Conservation (phyloP, 2,888 invertebrate species). For the Clepsis dumicolana region DNA sequence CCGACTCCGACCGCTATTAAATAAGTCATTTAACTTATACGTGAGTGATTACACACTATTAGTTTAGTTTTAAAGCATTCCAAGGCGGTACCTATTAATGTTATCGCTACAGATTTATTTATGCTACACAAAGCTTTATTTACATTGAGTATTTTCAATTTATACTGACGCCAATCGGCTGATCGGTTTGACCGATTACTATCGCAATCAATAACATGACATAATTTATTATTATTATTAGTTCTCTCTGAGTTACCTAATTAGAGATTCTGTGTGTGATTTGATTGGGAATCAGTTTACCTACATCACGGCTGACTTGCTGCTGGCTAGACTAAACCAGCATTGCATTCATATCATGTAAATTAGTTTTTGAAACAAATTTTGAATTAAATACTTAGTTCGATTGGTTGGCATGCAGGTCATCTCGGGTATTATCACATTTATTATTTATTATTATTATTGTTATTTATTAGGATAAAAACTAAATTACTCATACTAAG, state of each 20-base stretch:
- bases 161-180: not conserved
- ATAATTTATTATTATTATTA: not conserved
- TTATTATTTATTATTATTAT: not conserved
- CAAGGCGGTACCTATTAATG: not conserved
- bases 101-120: not conserved
- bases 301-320: slow-evolving; percentile 22
- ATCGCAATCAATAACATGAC: not conserved
- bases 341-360: slow-evolving; percentile 14
- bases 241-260: slow-evolving; percentile 20
- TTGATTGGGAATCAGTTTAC: slow-evolving; percentile 26
- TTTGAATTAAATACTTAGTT: not conserved
- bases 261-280: slow-evolving; percentile 37
- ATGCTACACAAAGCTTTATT: not conserved
- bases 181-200: not conserved
- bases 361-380: slow-evolving; percentile 15
- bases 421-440: no score
- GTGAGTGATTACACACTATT: slow-evolving; percentile 12
- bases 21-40: slow-evolving; percentile 29
- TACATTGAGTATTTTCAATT: not conserved
- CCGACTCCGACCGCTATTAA: slow-evolving; percentile 33
- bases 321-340: slow-evolving; percentile 20
- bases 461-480: no score
- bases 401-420: not conserved
- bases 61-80: slow-evolving; percentile 19
- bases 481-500: not conserved